Conservation (phyloP, 2,888 invertebrate genomes). For the Thereva unica region DNA sequence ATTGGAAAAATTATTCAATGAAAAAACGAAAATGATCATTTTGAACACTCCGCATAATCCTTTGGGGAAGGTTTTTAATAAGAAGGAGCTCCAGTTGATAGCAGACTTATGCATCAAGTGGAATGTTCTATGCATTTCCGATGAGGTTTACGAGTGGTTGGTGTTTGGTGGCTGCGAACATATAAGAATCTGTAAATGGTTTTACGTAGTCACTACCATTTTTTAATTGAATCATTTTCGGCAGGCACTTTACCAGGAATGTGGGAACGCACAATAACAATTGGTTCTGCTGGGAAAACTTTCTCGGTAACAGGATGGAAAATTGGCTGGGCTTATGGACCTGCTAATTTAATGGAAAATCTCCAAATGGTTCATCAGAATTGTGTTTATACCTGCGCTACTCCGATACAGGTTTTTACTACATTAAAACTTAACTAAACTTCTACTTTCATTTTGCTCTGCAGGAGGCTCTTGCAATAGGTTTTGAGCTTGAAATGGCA, state of each 20-base stretch:
- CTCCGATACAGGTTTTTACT: constrained; percentile 76
- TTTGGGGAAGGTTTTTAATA: constrained; percentile 78
- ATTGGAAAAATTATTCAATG: constrained; percentile 76
- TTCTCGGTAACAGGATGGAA: constrained; percentile 98
- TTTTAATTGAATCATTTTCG: constrained; percentile 12
- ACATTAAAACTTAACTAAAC: not conserved
- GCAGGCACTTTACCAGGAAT: constrained; percentile 88
- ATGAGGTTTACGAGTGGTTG: constrained; percentile 99
- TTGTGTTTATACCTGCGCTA: constrained; percentile 87
- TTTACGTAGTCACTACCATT: not conserved
- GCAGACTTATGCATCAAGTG: constrained; percentile 89
- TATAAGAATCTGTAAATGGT: constrained; percentile 78
- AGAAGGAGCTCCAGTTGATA: constrained; percentile 72
- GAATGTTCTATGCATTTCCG: constrained; percentile 89
- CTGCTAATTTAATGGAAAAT: constrained; percentile 76
- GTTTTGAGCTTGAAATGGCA: constrained; percentile 82
- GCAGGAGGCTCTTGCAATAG: constrained; percentile 88
- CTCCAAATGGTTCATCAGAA: constrained; percentile 92
- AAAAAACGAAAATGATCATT: constrained; percentile 91
- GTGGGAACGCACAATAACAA: constrained; percentile 97
- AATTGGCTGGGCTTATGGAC: constrained; percentile 95
- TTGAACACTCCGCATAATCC: constrained; percentile 99
- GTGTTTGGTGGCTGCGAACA: constrained; percentile 82
- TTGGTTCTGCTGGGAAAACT: constrained; percentile 97
- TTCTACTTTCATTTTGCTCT: constrained; percentile 39